Conservation (phyloP, 1,140 invertebrate genomes). For the Pseudomyrmex dendroicus region DNA sequence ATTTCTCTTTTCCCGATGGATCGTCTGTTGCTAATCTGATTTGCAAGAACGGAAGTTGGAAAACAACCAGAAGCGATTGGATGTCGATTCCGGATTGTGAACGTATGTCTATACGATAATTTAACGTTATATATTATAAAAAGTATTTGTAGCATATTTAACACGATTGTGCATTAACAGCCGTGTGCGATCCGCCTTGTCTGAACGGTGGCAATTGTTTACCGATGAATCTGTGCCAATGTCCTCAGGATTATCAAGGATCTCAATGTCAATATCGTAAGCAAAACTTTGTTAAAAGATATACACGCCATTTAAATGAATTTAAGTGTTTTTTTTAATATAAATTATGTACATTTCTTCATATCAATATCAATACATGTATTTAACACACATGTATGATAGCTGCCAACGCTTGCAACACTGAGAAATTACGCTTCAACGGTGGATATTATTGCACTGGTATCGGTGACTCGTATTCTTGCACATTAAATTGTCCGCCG, state of each 20-base stretch:
- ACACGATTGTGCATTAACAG: conserved; percentile 79
- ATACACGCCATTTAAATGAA: no score
- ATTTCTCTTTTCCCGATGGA: conserved; percentile 89
- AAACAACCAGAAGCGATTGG: conserved; percentile 86
- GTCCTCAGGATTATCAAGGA: conserved; percentile 89
- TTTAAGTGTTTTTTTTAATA: conserved; percentile 3
- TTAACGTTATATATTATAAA: neutral
- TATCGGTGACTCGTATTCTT: conserved; percentile 86
- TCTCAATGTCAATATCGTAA: conserved; percentile 92
- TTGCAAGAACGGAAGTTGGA: conserved; percentile 89
- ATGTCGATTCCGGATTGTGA: conserved; percentile 88
- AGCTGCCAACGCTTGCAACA: conserved; percentile 87
- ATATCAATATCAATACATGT: neutral
- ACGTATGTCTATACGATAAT: conserved; percentile 82
- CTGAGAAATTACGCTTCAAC: conserved; percentile 89
- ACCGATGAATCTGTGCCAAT: conserved; percentile 90
- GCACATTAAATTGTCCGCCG: conserved; percentile 88
- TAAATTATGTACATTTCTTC: neutral
- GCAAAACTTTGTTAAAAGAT: conserved; percentile 67
- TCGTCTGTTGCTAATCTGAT: conserved; percentile 86
- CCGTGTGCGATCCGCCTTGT: conserved; percentile 90
- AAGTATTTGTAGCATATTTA: neutral
- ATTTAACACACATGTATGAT: conserved; percentile 57
- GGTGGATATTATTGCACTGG: conserved; percentile 90
- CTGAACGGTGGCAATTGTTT: conserved; percentile 92